Base-by-base conservation (phyloP, 2,113 vertebrate species). In the Vidua chalybeata region DNA sequence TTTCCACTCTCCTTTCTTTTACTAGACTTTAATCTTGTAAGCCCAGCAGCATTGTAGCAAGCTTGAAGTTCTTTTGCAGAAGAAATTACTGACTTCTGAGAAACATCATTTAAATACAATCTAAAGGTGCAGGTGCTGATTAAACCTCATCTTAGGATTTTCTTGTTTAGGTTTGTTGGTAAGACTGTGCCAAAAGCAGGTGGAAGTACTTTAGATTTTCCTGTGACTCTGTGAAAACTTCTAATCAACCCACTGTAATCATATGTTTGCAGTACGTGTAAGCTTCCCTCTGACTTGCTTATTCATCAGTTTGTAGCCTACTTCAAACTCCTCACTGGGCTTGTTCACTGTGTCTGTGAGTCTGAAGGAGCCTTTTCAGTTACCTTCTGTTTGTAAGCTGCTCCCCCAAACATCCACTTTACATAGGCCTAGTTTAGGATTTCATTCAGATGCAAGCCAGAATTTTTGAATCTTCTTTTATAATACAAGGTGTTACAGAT, bases 241-340 rank as follows among this genome's bases (percentile, higher is more conserved):
- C 28, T 62, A 28, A 69, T 78, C 64, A 54, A n/a, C 48, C 15
- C 39, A 11, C 33, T 69, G 22, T 39, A 69, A 62, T 54, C 46
- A 33, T 61, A 30, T 13, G 46, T 69, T 69, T 61, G 55, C 63
- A 52, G 39, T 69, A 28, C 9, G 7, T 89, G 24, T 39, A 30
- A 84, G 61, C 78, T 84, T 94, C 54, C 35, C 15, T 87, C 77
- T 94, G 71, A 37, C 58, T 84, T 94, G 45, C 39, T 89, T 94
- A 48, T 58, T 90, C 56, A 62, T 78, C 77, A 82, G 61, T 39
- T 33, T 72, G 16, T 68, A 56, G 54, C 35, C 56, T 84, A 41
- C 46, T 81, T 5, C 13, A 13, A 6, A 59, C 58, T 87, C 39
- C 48, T 77, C 30, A 6, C 35, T 41, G 26, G 35, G 18, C 69